Evolutionary conservation across 2,888 invertebrate genomes (phyloP).

Genomic region (Apocheima hispidaria): DNA sequence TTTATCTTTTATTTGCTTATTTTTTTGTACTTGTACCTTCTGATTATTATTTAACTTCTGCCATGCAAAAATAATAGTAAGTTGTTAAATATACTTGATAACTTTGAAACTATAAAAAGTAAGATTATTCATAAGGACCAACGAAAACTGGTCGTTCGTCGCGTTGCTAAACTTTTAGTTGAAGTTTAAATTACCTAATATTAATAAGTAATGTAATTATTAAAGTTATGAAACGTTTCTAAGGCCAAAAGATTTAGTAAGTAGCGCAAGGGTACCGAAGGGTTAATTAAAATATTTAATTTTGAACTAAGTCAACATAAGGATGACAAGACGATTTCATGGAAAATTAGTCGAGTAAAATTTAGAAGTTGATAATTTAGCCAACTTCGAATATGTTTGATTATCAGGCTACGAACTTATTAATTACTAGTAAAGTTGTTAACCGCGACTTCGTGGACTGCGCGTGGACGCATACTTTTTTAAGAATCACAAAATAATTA

Average conservation of each 20-base stretch:
- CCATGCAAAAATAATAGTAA: no score
- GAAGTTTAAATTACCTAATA: conserved; percentile 25
- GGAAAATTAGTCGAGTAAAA: conserved; percentile 16
- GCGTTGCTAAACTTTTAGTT: conserved; percentile 11
- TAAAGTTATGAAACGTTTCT: conserved; percentile 24
- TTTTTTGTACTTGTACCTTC: no score
- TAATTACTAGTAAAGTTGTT: no score
- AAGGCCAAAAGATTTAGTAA: conserved; percentile 33
- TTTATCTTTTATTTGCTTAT: no score
- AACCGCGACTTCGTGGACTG: no score
- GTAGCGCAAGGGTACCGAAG: conserved; percentile 28
- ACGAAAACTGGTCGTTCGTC: background rate
- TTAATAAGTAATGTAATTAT: conserved; percentile 29
- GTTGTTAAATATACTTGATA: no score
- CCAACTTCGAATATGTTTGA: no score
- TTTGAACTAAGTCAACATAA: conserved; percentile 31
- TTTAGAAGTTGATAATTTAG: conserved; percentile 5
- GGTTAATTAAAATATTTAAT: conserved; percentile 39
- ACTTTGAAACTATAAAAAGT: no score
- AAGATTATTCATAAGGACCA: background rate
- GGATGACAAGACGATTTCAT: conserved; percentile 24
- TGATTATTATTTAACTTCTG: no score
- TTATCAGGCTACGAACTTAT: no score
- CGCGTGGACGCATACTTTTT: no score
- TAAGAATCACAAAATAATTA: no score